These are phyloP conservation scores for Crossaster papposus DNA, from an alignment of 53 echinoderm and acorn worm genomes.

Conservation along the genomic window DNA sequence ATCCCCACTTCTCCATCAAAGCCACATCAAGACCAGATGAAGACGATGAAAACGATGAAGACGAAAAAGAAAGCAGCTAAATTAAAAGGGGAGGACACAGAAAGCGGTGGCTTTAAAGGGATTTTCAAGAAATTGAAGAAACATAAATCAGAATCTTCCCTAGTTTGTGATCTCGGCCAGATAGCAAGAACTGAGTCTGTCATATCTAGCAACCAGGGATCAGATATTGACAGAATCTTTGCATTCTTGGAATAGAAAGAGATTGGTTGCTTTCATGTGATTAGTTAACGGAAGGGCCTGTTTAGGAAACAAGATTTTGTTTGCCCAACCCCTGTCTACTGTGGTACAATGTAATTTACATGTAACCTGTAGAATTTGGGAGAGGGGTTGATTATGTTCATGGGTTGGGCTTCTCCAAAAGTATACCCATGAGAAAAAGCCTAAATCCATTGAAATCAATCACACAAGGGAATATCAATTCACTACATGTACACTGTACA, in stretches of 20 bases:
- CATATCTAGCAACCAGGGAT: neutral
- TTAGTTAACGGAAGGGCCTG: neutral
- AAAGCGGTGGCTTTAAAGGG: too few species aligned
- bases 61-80: neutral
- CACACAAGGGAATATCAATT: too few species aligned
- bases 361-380: too few species aligned
- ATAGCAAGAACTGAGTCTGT: neutral
- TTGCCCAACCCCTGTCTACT: too few species aligned
- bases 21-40: neutral
- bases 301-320: too few species aligned
- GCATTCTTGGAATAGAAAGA: slow-evolving; percentile 22
- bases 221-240: slow-evolving; percentile 44
- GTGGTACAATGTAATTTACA: too few species aligned
- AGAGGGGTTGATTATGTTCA: too few species aligned
- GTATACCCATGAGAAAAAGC: too few species aligned
- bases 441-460: too few species aligned
- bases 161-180: slow-evolving; percentile 42
- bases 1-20: neutral
- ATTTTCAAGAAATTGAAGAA: neutral
- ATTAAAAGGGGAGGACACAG: neutral
- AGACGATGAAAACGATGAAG: neutral
- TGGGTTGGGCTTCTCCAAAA: too few species aligned
- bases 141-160: neutral
- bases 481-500: too few species aligned
- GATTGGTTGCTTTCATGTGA: neutral